Base-by-base conservation (phyloP, 2,113 vertebrate species). In the Apodemus sylvaticus region DNA sequence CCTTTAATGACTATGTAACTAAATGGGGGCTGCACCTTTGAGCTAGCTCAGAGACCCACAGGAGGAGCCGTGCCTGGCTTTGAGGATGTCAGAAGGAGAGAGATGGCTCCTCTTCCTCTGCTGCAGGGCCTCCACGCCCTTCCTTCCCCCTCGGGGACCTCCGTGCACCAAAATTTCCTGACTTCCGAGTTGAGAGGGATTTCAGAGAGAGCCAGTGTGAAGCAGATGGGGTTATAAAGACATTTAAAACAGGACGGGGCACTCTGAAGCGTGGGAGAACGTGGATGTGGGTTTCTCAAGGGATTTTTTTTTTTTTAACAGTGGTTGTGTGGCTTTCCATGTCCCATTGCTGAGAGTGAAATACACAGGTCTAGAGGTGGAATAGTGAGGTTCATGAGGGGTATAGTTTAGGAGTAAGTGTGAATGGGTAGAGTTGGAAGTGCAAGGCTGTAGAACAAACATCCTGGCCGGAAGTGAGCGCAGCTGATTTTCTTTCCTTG, bases 1-100 rank as follows among this genome's bases (percentile, higher is more conserved):
- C 24, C 62, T 34, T 0, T 8, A 70, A 12, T 8, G 92, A 48
- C 26, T 13, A 6, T 13, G 45, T 48, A 4, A 0, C 55, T 6
- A 36, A 39, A 3, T 0, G 3, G 29, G 4, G n/a, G 16, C 1
- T 26, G 14, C 31, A 42, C 20, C 68, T 13, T 0, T 4, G 29
- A 14, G 68, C 74, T 71, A n/a, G n/a, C n/a, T n/a, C 51, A 19
- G 83, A 17, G 64, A 24, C 2, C 36, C 1, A 0, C 13, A 0
- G 81, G 45, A 51, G 7, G 36, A 51, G 20, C 22, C n/a, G 16
- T 5, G 60, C 7, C 34, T 22, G 36, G 51, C 34, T 83, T 22
- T 45, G 81, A 19, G 2, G 76, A 51, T 45, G 26, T 64, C 82
- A 29, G n/a, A 83, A 48, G 36, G 13, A 39, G 22, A 42, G 55